A percentile compares a stretch with the other conserved stretches of the same genome.
phyloP scores from a whole-genome alignment of 2,113 vertebrate species.

The Lota lota region DNA sequence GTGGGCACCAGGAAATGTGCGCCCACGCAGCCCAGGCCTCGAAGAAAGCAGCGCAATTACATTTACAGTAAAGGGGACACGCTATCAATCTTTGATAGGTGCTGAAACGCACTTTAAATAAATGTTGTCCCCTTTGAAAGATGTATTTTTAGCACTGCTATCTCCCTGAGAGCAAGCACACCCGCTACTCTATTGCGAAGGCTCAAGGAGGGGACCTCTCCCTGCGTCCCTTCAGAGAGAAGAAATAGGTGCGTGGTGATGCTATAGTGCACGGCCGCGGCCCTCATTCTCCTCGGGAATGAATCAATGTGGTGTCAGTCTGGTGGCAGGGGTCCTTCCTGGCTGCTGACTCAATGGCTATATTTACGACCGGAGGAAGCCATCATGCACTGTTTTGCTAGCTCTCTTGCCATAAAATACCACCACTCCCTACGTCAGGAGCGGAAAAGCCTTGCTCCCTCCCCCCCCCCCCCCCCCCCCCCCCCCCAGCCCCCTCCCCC shows the following conservation, averaged over 20 bases:
- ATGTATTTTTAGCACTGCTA: conserved; percentile 22
- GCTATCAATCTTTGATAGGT: conserved; percentile 52
- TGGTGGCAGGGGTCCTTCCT: conserved; percentile 38
- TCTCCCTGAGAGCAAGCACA: conserved; percentile 9
- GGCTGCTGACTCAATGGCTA: conserved; percentile 50
- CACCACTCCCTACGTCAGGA: conserved; percentile 49
- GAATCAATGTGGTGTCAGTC: conserved; percentile 55
- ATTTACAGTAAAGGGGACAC: conserved; percentile 44
- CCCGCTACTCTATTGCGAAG: too few relatives aligned
- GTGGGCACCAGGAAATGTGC: conserved; percentile 34
- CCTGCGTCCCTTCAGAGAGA: too few relatives aligned
- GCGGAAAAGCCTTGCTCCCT: conserved; percentile 39
- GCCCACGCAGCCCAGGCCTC: conserved; percentile 18
- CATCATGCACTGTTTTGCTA: conserved; percentile 64
- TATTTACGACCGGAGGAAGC: conserved; percentile 61
- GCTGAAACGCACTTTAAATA: conserved; percentile 48
- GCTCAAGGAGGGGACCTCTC: too few relatives aligned
- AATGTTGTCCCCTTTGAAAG: conserved; percentile 33
- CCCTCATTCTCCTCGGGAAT: conserved; percentile 37
- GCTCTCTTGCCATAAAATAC: conserved; percentile 58
- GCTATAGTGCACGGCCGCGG: too few relatives aligned
- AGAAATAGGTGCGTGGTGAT: too few relatives aligned
- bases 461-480: too few relatives aligned
- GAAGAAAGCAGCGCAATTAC: conserved; percentile 41
- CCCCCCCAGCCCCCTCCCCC: too few relatives aligned